These are phyloP conservation scores for Melanchra persicariae DNA, from an alignment of 2,888 invertebrate species.

Conservation along the genomic window DNA sequence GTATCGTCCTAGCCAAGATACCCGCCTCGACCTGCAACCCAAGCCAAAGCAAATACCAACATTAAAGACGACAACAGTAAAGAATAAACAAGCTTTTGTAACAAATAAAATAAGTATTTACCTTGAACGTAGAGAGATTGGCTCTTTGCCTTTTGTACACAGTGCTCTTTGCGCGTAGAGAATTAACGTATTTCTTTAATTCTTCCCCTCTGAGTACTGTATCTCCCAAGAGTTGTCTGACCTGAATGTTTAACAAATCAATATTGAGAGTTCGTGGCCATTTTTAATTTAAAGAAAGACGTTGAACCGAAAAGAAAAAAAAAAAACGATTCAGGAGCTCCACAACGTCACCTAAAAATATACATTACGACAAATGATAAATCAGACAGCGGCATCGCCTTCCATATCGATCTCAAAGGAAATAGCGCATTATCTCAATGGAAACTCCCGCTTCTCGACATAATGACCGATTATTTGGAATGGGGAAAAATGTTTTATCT, in stretches of 20 bases:
- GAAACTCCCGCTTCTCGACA: conserved; percentile 74
- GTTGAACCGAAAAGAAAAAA: neutral
- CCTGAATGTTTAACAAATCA: conserved; percentile 71
- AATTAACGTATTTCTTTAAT: conserved; percentile 96
- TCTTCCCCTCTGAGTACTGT: conserved; percentile 95
- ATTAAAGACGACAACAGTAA: conserved; percentile 48
- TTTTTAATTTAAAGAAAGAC: conserved; percentile 2
- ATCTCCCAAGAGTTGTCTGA: conserved; percentile 91
- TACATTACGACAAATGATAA: conserved; percentile 68
- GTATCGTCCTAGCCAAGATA: conserved; percentile 93
- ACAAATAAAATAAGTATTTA: conserved; percentile 65
- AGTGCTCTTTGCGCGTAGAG: conserved; percentile 94
- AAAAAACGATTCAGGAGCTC: conserved; percentile 2
- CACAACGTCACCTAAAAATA: conserved; percentile 42
- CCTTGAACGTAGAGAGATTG: conserved; percentile 93
- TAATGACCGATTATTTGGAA: conserved; percentile 83
- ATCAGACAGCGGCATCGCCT: conserved; percentile 70
- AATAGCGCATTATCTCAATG: conserved; percentile 74
- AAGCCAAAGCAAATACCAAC: conserved; percentile 46
- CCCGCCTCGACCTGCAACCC: conserved; percentile 93
- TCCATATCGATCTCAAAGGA: conserved; percentile 71
- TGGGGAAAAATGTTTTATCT: conserved; percentile 80
- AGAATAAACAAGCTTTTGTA: conserved; percentile 56
- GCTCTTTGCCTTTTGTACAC: conserved; percentile 95
- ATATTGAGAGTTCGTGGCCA: conserved; percentile 25